These are phyloP conservation scores for Morinoia aosen DNA, from an alignment of 2,888 invertebrate genomes.

Conservation along the genomic window DNA sequence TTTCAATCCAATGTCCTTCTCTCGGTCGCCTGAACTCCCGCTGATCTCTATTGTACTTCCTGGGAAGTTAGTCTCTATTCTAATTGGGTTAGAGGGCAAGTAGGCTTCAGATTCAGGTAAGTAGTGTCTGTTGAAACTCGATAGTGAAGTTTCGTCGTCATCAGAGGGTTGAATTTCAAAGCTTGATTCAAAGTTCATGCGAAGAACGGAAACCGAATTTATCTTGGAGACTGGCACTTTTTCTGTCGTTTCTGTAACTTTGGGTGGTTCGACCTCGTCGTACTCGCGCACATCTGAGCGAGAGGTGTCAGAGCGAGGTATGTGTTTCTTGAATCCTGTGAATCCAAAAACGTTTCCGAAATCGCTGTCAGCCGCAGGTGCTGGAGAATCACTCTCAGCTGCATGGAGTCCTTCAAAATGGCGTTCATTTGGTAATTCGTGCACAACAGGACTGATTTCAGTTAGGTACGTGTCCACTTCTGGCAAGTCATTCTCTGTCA, in stretches of 20 bases:
- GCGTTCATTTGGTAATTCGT: not conserved
- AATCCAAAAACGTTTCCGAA: slow-evolving; percentile 54
- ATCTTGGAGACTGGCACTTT: not conserved
- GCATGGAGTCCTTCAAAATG: not conserved
- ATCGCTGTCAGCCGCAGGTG: not conserved
- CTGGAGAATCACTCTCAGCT: not conserved
- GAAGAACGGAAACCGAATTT: slow-evolving; percentile 15
- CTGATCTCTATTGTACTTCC: not conserved
- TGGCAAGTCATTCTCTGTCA: slow-evolving; percentile 49
- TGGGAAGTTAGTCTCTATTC: not conserved
- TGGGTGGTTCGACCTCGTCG: not conserved
- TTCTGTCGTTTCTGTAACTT: not conserved
- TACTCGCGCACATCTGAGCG: not conserved
- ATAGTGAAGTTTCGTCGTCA: not conserved
- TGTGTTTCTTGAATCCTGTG: slow-evolving; percentile 53
- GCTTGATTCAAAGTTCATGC: slow-evolving; percentile 29
- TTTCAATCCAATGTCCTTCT: not conserved
- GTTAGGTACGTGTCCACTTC: slow-evolving; percentile 53
- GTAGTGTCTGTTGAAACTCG: slow-evolving; percentile 26
- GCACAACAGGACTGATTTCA: not conserved
- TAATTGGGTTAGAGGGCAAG: not conserved
- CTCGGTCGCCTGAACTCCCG: not conserved
- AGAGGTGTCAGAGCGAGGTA: slow-evolving; percentile 11
- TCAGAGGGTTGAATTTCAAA: not conserved
- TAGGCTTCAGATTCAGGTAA: slow-evolving; percentile 24